These are phyloP conservation scores for Conops quadrifasciatus DNA, from an alignment of 2,888 invertebrate species.

Conservation along the genomic window DNA sequence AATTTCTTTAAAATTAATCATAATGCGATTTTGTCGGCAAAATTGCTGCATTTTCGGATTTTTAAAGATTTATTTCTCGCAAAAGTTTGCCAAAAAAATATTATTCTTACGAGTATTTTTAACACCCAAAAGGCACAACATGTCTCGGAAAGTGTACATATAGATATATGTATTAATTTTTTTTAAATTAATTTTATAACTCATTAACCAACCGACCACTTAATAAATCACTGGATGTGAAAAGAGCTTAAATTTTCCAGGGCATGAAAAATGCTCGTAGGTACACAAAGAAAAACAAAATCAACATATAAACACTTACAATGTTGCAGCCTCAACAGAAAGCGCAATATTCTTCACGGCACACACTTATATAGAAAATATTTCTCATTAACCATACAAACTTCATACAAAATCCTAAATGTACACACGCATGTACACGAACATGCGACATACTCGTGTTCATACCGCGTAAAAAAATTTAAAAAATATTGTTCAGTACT, in stretches of 20 bases:
- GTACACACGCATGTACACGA: too few relatives aligned
- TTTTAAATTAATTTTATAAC: background rate
- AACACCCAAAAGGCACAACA: background rate
- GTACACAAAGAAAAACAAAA: background rate
- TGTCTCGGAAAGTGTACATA: background rate
- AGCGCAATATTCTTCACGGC: too few relatives aligned
- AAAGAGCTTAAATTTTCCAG: background rate
- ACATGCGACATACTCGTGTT: too few relatives aligned
- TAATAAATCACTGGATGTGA: conserved; percentile 10
- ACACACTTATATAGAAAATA: too few relatives aligned
- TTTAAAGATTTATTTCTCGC: background rate
- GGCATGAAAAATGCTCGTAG: background rate
- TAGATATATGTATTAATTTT: too few relatives aligned
- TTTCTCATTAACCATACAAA: too few relatives aligned
- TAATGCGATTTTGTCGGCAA: too few relatives aligned
- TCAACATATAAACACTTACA: background rate
- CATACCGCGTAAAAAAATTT: background rate
- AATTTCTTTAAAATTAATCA: too few relatives aligned
- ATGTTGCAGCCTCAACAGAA: too few relatives aligned
- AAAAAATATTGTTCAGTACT: background rate
- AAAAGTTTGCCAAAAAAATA: background rate
- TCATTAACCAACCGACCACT: conserved; percentile 15
- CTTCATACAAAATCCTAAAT: too few relatives aligned
- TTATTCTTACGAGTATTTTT: background rate
- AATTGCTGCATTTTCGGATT: too few relatives aligned